Base-by-base conservation (phyloP, 1,140 invertebrate species). In the Dreissena rostriformis region DNA sequence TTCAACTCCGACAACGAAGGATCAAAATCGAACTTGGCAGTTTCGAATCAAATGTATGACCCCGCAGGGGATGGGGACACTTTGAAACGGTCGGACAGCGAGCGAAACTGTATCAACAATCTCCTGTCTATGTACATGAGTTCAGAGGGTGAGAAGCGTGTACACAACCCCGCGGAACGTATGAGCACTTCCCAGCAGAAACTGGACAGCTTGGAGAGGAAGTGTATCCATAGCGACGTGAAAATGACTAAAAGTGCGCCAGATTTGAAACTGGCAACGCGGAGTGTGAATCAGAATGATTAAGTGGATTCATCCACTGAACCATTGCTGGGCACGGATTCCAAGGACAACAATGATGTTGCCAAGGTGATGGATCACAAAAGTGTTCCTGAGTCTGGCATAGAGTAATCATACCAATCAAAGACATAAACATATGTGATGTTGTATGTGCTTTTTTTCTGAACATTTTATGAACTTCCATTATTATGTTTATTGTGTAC, bases 1-100 rank as follows among this genome's bases (percentile, higher is more conserved):
- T 89, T 89, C 55, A 61, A 71, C 22, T 89, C 90, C 24, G 79
- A 82, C 39, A 82, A 61, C 68, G 80, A 82, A 49, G 71, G 55
- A 67, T 26, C 49, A 8, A 72, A 81, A 65, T 49, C 75, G 52
- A 68, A 74, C 52, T 65, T 51, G 57, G 49, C 67, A 73, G 66
- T 71, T 39, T 71, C 72, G 61, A 39, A 81, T 22, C 29, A 72
- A 11, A 61, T 57, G 11, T 24, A 57, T 14, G 72, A 22, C 15
- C 53, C 55, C n/a, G 39, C 29, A 51, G 10, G 4, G 22, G 22
- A 53, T 19, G 53, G 24, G 55, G 52, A 75, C 24, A 67, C 15
- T 24, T 29, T 49, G 22, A 66, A 74, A 49, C 57, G 22, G 57
- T 49, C 72, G 29, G 80, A 82, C 17, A 75, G 19, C 67, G 80